These are phyloP conservation scores for Paragorgia papillata DNA, from an alignment of 92 coral and sea anemone species.

Conservation along the genomic window DNA sequence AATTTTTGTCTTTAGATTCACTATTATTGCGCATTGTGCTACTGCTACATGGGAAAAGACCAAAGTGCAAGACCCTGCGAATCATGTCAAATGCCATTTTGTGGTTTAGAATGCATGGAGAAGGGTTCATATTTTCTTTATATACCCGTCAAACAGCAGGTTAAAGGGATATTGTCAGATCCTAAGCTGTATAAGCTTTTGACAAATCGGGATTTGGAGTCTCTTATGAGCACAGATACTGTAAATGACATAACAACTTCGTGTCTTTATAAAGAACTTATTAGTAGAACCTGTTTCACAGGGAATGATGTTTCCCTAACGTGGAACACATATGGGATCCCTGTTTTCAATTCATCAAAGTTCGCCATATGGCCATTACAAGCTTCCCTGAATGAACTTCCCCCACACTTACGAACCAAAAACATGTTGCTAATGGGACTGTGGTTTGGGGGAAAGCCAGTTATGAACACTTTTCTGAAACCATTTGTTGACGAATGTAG, in stretches of 20 bases:
- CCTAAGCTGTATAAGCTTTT: not conserved
- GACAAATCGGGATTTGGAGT: conserved; percentile 6
- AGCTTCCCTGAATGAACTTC: conserved; percentile 53
- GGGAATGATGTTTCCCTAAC: no score
- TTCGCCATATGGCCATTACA: no score
- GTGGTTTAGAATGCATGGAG: not conserved
- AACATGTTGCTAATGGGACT: conserved; percentile 18
- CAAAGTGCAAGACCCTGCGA: not conserved
- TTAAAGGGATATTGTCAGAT: not conserved
- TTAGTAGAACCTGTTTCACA: conserved; percentile 37
- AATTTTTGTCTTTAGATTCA: not conserved
- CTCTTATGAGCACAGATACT: not conserved
- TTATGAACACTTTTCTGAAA: conserved; percentile 47
- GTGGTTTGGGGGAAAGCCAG: conserved; percentile 19
- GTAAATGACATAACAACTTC: not conserved
- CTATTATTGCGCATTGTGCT: not conserved
- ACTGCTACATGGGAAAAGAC: not conserved
- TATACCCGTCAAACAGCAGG: conserved; percentile 11
- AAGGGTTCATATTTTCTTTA: not conserved
- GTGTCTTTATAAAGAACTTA: conserved; percentile 9
- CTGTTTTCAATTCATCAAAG: no score
- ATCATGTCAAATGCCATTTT: not conserved
- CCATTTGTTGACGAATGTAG: no score
- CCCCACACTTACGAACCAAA: conserved; percentile 38
- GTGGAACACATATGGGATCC: no score